A percentile compares a stretch with the other conserved stretches of the same genome.
These are phyloP conservation scores for Cheirogaleus medius DNA, from an alignment of 2,113 vertebrate species.

Conservation along the genomic window DNA sequence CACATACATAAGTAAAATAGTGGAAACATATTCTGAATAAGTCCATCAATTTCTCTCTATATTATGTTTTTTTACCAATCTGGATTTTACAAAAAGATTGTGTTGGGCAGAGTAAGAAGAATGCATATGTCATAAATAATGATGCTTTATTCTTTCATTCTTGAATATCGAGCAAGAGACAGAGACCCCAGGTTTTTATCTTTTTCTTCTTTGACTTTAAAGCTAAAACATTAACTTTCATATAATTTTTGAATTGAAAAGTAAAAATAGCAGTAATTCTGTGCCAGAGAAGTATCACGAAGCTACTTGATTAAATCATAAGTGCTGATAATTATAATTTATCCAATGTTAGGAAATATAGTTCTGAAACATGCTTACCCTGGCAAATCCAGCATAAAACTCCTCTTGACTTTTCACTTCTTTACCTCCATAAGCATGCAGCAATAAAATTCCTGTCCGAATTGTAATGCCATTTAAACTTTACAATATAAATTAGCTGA, in stretches of 20 bases:
- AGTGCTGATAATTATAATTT: slow-evolving; percentile 10
- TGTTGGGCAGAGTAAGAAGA: neutral
- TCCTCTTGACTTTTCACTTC: neutral
- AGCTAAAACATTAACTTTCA: neutral
- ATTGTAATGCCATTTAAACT: neutral
- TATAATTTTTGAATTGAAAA: neutral
- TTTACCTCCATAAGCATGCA: neutral
- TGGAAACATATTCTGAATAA: neutral
- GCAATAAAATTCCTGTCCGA: neutral
- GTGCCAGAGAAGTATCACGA: neutral
- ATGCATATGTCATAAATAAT: neutral
- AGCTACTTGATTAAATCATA: neutral
- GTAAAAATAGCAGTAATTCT: slow-evolving; percentile 1
- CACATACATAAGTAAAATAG: neutral
- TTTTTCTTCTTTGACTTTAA: neutral
- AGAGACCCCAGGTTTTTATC: neutral
- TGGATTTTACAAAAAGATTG: neutral
- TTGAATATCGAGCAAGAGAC: neutral
- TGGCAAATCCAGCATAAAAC: neutral
- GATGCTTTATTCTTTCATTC: neutral
- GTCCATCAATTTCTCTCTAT: neutral
- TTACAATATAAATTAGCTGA: neutral
- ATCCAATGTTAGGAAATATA: slow-evolving; percentile 17
- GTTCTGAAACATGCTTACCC: neutral
- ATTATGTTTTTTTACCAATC: neutral